Base-by-base conservation (phyloP, 2,888 invertebrate genomes). In the Biston betularia region DNA sequence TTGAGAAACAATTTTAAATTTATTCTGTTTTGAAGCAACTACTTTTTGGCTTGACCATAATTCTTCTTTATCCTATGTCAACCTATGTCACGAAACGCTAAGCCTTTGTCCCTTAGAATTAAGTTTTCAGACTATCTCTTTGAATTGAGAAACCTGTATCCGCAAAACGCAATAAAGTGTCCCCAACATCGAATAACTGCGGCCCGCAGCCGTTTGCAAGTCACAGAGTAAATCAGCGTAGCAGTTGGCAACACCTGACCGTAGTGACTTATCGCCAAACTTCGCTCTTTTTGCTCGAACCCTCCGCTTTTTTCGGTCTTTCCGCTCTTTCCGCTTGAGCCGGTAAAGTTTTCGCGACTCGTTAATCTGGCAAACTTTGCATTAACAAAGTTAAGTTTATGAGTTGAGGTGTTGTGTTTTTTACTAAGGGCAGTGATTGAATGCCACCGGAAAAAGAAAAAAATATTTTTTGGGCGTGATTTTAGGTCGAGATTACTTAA, bases 191-290 rank as follows among this genome's bases (percentile, higher is more conserved):
- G 58, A 72, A 72, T 69, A 70, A 65, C 70, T 58, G 33, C 49
- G 57, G 55, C 34, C 56, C 56, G 46, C 35, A 54, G 56, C 72
- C 64, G 74, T 78, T 80, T 70, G 63, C 80, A 75, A 77, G 75
- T 76, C 76, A 70, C 69, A 69, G 68, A 75, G 76, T 80, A 80
- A 80, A 80, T 80, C 80, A 80, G 73, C 63, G 65, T 54, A 52
- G 72, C 72, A 73, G 78, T 77, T 78, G 74, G 74, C 74, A 74
- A 74, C 80, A 80, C 80, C 80, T 80, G 80, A 70, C 70, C 72
- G 55, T 68, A 70, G 59, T 77, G 77, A 78, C 75, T 78, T 78
- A 78, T 78, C 60, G 75, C 74, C 57, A 56, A 76, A 77, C 72
- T 75, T 73, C 40, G 70, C 72, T 76, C 74, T 77, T 77, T 75